Percentiles rank a stretch among this genome's conserved stretches.
Evolutionary conservation across 2,113 vertebrate genomes (phyloP).

Genomic region (Addax nasomaculatus): DNA sequence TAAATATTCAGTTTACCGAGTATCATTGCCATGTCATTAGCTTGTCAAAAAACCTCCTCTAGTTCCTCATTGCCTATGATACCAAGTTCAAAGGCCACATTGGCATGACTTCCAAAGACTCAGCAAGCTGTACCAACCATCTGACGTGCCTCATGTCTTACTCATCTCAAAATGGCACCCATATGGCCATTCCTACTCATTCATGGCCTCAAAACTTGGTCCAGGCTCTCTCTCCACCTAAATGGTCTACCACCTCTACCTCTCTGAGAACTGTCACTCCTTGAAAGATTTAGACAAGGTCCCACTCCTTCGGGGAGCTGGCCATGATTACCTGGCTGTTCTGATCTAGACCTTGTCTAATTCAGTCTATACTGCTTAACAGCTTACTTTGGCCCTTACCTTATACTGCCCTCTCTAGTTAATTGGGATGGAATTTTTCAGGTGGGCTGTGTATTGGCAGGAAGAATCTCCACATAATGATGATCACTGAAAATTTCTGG

Average conservation of each 20-base stretch:
- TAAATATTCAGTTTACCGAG: neutral
- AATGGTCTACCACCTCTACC: neutral
- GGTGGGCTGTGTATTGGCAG: neutral
- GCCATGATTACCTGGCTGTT: neutral
- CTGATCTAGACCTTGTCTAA: neutral
- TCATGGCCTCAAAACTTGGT: neutral
- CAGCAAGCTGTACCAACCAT: neutral
- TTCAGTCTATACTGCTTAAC: neutral
- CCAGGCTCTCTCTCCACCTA: neutral
- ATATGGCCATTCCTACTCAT: neutral
- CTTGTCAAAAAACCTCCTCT: neutral
- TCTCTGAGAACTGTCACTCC: neutral
- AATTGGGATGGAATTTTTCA: neutral
- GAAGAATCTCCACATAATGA: neutral
- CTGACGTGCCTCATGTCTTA: neutral
- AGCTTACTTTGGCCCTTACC: neutral
- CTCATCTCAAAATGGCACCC: neutral
- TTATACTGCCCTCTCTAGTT: neutral
- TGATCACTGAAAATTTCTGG: neutral
- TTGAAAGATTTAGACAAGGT: neutral
- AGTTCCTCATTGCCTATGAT: neutral
- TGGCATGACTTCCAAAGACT: neutral
- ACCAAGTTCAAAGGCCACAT: neutral
- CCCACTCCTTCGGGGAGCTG: neutral
- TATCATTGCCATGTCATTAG: neutral